Conservation (phyloP, 2,797 vertebrate genomes). For the Zenarchopterus dispar region DNA sequence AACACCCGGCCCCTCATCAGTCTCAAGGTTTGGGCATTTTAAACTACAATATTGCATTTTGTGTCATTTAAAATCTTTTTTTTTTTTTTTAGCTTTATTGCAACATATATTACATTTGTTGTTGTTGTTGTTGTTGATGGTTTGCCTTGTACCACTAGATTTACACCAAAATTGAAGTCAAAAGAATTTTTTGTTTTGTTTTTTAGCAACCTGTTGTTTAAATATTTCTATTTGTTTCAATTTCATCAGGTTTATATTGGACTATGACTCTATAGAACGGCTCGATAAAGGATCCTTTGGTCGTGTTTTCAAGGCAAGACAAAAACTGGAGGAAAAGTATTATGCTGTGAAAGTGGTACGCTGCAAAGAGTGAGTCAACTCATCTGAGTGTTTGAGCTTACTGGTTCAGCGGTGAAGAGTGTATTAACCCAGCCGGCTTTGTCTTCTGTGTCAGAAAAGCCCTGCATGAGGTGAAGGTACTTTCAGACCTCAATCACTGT, state of each 20-base stretch:
- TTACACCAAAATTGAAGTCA: too few species aligned
- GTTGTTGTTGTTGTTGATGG: too few species aligned
- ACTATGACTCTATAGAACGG: constrained; percentile 58
- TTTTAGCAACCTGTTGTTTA: too few species aligned
- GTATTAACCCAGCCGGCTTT: neutral
- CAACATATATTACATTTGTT: too few species aligned
- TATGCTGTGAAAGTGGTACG: constrained; percentile 80
- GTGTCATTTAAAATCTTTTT: neutral
- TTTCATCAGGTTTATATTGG: constrained; percentile 68
- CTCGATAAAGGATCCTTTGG: constrained; percentile 79
- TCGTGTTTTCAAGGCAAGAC: constrained; percentile 74
- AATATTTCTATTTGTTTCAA: neutral
- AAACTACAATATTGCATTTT: neutral
- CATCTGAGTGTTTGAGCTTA: neutral
- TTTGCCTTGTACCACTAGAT: too few species aligned
- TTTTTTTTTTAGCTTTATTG: too few species aligned
- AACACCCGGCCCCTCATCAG: neutral
- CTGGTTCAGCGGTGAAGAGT: neutral
- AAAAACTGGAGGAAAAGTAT: constrained; percentile 33
- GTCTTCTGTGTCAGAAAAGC: constrained; percentile 65
- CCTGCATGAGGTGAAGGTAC: constrained; percentile 63
- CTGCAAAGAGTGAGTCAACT: constrained; percentile 66
- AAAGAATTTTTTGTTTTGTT: too few species aligned
- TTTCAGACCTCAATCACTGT: constrained; percentile 67
- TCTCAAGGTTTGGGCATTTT: constrained; percentile 52